Evolutionary conservation across 1,140 invertebrate genomes (phyloP), one percentile per base, ranked within the genome.

Genomic region (Listronotus bonariensis): DNA sequence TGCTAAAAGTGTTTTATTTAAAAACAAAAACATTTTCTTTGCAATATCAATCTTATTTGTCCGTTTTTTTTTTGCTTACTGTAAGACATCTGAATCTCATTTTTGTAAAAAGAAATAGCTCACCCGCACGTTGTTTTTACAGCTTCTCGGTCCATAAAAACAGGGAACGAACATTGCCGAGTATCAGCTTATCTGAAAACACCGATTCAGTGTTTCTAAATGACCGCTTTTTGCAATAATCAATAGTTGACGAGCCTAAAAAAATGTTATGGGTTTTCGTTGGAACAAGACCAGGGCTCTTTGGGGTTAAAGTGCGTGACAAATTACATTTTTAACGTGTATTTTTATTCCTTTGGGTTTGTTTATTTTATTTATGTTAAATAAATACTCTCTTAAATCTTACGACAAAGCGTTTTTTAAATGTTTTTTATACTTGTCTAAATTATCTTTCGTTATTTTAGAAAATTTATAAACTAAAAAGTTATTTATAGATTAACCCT

Each of bases 141-240:
- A 7, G 31, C 49, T 52, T 52, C 14, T 52, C 49, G 49, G 6
- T 36, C 26, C 49, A 38, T 52, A 52, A 52, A 52, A 52, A 52
- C 49, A 52, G 31, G 32, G 26, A 52, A 38, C 26, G 49, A 52
- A 52, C 49, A n/a, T 36, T n/a, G 34, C n/a, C 20, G 18, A 31
- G 26, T 8, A 36, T 32, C 49, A 38, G 49, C 49, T 17, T 38
- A 52, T 52, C 26, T 9, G 31, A 31, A 52, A 52, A 36, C 31
- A 34, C 26, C 49, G 49, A 52, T 31, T 52, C 49, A 52, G 49
- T 32, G 49, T 52, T 52, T 52, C 36, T 52, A 52, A 52, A 52
- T 26, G 49, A 52, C 49, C 49, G 31, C 26, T 17, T 52, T 52
- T 52, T 52, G 49, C 49, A 52, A 52, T 52, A 52, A 52, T 52